These are phyloP conservation scores for Panagrolaimus sp. DNA, from an alignment of 1,140 invertebrate species.

Conservation along the genomic window DNA sequence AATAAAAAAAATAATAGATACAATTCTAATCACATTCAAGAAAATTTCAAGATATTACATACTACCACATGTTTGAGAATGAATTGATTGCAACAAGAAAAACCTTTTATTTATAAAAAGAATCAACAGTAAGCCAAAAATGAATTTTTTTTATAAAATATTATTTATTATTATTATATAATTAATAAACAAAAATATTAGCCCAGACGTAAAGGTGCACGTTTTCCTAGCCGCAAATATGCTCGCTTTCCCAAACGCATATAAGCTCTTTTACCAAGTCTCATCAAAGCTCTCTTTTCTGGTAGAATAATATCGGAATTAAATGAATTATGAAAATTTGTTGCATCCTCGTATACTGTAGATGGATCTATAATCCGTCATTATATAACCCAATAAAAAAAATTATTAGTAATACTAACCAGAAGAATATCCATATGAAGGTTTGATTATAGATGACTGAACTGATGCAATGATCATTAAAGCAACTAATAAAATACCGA, in stretches of 20 bases:
- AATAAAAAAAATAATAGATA: too few species aligned
- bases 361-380: background rate
- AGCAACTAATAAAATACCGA: background rate
- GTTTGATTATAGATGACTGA: background rate
- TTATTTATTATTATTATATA: too few species aligned
- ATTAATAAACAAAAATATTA: too few species aligned
- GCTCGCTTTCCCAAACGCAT: slow-evolving; percentile 7
- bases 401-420: background rate
- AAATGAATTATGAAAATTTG: background rate
- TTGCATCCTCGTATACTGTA: background rate
- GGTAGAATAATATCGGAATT: background rate
- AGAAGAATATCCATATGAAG: background rate
- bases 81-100: too few species aligned
- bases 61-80: too few species aligned
- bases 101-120: too few species aligned
- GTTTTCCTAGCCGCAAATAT: background rate
- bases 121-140: too few species aligned
- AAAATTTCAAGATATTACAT: too few species aligned
- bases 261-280: slow-evolving; percentile 6
- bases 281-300: slow-evolving; percentile 5
- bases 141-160: too few species aligned
- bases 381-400: background rate
- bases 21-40: too few species aligned
- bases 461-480: background rate
- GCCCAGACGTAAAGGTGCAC: slow-evolving; percentile 5